Base-by-base conservation (phyloP, 2,888 invertebrate species). In the Dione juno region DNA sequence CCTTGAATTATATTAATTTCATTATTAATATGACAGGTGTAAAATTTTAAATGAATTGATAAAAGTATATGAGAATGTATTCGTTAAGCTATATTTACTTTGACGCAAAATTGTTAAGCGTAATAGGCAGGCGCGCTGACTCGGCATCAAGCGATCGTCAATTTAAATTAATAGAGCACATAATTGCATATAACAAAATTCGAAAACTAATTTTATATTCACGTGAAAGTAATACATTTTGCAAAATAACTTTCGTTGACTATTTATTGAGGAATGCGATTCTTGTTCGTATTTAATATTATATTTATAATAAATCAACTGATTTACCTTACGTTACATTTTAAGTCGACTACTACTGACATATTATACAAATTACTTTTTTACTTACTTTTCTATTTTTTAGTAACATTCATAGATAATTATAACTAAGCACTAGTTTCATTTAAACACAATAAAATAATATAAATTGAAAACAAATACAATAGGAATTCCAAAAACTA, bases 131-230 rank as follows among this genome's bases (percentile, higher is more conserved):
- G 7, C 7, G 28, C n/a, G 35, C 61, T 61, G 45, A 45, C 45
- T 45, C n/a, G 7, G 45, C 45, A 35, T 45, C 35, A 21, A 16
- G 28, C 61, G n/a, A 61, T 35, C 43, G 43, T 28, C 28, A 10
- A 61, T 45, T 43, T 45, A 61, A 61, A 61, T 61, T 61, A 61
- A 61, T 61, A 61, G 43, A 45, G 43, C 59, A 43, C 8, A 28
- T 61, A 28, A 61, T 61, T 61, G 59, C n/a, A 14, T 45, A 45
- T 28, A 43, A 61, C 59, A 28, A 45, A 28, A 45, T 11, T n/a
- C n/a, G 11, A 61, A 61, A 43, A n/a, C 28, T 5, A 45, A 28
- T 43, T 61, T 43, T 28, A 59, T 59, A 21, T 59, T 43, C 21
- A 41, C 14, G 8, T 43, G 7, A 28, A 3, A 7, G 14, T 43